These are phyloP conservation scores for Hyposoter didymator DNA, from an alignment of 2,888 invertebrate genomes.

Conservation along the genomic window DNA sequence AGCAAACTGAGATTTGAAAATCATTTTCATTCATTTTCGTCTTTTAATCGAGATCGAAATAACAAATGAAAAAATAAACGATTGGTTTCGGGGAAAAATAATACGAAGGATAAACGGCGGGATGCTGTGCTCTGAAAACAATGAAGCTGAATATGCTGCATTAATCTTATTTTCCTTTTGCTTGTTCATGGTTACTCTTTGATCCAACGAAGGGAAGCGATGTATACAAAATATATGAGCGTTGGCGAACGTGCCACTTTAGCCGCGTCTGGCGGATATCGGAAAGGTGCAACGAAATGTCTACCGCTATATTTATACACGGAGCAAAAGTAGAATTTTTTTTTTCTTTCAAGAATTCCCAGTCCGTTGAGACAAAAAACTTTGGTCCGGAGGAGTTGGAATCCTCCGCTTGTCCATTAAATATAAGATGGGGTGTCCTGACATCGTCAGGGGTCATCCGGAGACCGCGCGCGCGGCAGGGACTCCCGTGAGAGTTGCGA, in stretches of 20 bases:
- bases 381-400: constrained; percentile 17
- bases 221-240: constrained; percentile 5
- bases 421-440: not conserved
- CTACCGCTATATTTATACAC: not conserved
- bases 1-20: not conserved
- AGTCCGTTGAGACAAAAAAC: constrained; percentile 44
- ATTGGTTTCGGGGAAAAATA: not conserved
- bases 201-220: not conserved
- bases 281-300: constrained; percentile 29
- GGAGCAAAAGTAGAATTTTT: not conserved
- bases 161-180: not conserved
- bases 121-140: not conserved
- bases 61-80: not conserved
- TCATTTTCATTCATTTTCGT: not conserved
- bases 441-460: constrained; percentile 37
- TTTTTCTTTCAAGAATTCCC: constrained; percentile 38
- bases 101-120: not conserved
- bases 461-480: constrained; percentile 18
- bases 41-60: not conserved
- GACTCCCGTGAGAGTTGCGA: constrained; percentile 22
- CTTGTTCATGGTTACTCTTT: not conserved
- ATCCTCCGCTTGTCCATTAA: constrained; percentile 23
- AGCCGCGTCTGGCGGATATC: constrained; percentile 25
- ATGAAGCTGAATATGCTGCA: not conserved
- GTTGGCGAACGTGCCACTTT: constrained; percentile 32